Evolutionary conservation across 2,797 vertebrate genomes (phyloP).

Genomic region (Siniperca obscura): DNA sequence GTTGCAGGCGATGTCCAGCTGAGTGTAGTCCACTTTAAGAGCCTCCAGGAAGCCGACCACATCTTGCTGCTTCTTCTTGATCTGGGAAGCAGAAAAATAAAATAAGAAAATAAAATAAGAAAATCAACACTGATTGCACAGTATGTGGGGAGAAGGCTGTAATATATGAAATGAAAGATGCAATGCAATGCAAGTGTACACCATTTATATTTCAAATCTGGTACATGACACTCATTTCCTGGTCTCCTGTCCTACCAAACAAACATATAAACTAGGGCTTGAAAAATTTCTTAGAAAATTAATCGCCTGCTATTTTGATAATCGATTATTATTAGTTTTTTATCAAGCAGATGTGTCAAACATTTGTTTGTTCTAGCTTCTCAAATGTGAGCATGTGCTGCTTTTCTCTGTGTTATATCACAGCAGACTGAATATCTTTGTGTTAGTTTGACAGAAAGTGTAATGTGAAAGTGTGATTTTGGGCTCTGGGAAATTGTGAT

Average conservation of each 20-base stretch:
- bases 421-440: no score
- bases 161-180: not conserved
- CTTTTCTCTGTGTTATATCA: no score
- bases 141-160: not conserved
- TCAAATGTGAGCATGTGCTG: no score
- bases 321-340: not conserved
- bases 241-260: not conserved
- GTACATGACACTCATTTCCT: not conserved
- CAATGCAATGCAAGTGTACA: not conserved
- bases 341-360: not conserved
- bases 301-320: no score
- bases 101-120: not conserved
- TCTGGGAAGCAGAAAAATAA: constrained; percentile 80
- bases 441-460: no score
- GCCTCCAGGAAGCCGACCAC: constrained; percentile 96
- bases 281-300: not conserved
- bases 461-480: no score
- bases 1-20: constrained; percentile 95
- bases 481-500: not conserved
- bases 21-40: constrained; percentile 94
- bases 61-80: constrained; percentile 99
- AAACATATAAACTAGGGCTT: not conserved
- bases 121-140: not conserved
- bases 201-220: constrained; percentile 10
- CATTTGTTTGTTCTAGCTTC: no score